A percentile compares a stretch with the other conserved stretches of the same genome.
Conservation (phyloP, 2,888 invertebrate species). For the Schizotus pectinicornis region DNA sequence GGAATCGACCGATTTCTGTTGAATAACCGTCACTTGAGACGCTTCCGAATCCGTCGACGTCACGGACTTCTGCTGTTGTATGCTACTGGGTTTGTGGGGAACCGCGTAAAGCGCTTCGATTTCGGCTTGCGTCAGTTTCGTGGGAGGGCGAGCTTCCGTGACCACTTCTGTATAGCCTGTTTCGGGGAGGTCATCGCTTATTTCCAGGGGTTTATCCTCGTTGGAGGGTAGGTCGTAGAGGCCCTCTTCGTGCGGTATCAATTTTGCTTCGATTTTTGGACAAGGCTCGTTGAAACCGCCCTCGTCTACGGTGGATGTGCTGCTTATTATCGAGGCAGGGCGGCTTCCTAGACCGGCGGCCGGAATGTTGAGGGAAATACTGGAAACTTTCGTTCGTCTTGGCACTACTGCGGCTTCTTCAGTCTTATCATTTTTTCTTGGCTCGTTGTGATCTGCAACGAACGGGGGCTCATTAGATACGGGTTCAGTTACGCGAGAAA, state of each 20-base stretch:
- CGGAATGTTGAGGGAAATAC: constrained; percentile 68
- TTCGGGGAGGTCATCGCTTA: constrained; percentile 33
- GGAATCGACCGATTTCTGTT: constrained; percentile 52
- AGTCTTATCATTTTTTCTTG: constrained; percentile 47
- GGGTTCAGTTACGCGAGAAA: background rate
- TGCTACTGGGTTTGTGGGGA: constrained; percentile 52
- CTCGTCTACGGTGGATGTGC: constrained; percentile 64
- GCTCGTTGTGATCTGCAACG: constrained; percentile 44
- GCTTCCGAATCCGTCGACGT: constrained; percentile 53
- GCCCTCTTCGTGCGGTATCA: constrained; percentile 52
- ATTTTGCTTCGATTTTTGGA: constrained; percentile 69
- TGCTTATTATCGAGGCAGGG: constrained; percentile 73
- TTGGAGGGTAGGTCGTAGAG: constrained; percentile 47
- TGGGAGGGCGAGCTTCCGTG: constrained; percentile 25
- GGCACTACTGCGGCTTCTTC: constrained; percentile 43
- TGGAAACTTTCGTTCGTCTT: constrained; percentile 65
- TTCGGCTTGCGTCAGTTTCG: constrained; percentile 44
- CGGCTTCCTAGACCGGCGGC: constrained; percentile 68
- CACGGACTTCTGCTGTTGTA: constrained; percentile 55
- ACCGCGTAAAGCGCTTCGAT: constrained; percentile 55
- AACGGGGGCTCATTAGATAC: constrained; percentile 5
- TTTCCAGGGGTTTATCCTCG: constrained; percentile 45
- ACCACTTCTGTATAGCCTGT: constrained; percentile 25
- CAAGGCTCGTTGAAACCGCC: constrained; percentile 76
- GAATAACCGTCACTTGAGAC: constrained; percentile 51